Base-by-base conservation (phyloP, 2,113 vertebrate species). In the Macaca mulatta region DNA sequence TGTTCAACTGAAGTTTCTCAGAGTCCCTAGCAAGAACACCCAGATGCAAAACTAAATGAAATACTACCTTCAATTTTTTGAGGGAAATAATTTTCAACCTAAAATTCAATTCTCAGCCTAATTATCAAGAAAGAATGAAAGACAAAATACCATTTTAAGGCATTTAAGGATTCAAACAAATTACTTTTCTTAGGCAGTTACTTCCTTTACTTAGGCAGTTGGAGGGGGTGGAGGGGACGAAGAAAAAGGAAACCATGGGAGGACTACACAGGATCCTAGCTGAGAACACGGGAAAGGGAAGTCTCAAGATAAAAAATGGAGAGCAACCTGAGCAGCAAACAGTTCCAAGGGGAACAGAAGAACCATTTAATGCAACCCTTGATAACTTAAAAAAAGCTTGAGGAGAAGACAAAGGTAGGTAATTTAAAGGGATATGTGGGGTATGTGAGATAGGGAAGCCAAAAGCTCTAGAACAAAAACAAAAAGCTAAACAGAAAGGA, bases 61-160 rank as follows among this genome's bases (percentile, higher is more conserved):
- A 72, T 64, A 81, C 11, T 64, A 61, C 48, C 50, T 70, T 72
- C 70, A 89, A 84, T 22, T 67, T 91, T 70, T 88, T 92, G 27
- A 96, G 38, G 32, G 75, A 92, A 97, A 72, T 70, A 75, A 57
- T 83, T 81, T 82, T 94, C 59, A 67, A 91, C 70, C n/a, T 67
- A 45, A 78, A 91, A 91, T 59, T 84, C 70, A 22, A 96, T 70
- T 84, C 64, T 75, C 6, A 40, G 25, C 22, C 48, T 27, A 94
- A 87, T 64, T 94, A 84, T 43, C 69, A 94, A 94, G 30, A 67
- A 95, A 81, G 38, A 30, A 0, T 70, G 59, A 45, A 20, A 81
- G 52, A 84, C 85, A 52, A 78, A 27, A 74, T 35, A 70, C 16
- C 52, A 89, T 50, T 84, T 94, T 74, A 92, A 74, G 38, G 35